Percentiles rank a stretch among this genome's conserved stretches.
Evolutionary conservation across 2,797 vertebrate species (phyloP).

Genomic region (Apogon hyalosoma): DNA sequence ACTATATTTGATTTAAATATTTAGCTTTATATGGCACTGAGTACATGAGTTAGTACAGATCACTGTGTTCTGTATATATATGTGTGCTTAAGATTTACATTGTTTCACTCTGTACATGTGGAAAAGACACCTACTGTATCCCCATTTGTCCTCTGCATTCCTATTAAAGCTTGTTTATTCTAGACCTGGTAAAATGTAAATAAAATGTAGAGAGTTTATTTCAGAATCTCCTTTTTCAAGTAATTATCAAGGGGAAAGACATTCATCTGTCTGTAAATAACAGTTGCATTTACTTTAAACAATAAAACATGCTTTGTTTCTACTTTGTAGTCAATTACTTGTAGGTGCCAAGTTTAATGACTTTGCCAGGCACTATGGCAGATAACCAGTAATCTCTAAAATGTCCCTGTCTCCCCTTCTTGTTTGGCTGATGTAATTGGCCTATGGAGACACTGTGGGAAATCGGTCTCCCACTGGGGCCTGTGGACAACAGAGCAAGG

Average conservation of each 20-base stretch:
- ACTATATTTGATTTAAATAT: conserved; percentile 39
- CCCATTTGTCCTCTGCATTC: too few relatives aligned
- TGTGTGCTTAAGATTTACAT: too few relatives aligned
- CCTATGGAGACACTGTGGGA: background rate
- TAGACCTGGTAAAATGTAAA: too few relatives aligned
- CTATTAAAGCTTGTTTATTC: too few relatives aligned
- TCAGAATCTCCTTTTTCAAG: too few relatives aligned
- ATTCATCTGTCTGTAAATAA: background rate
- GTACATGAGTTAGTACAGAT: background rate
- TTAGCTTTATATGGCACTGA: conserved; percentile 17
- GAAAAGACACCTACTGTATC: too few relatives aligned
- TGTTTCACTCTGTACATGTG: too few relatives aligned
- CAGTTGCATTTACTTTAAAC: conserved; percentile 1
- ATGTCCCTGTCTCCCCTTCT: background rate
- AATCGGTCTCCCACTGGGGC: background rate
- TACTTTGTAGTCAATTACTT: background rate
- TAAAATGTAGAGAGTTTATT: too few relatives aligned
- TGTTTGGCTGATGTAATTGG: conserved; percentile 13
- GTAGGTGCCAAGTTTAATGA: background rate
- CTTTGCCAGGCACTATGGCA: background rate
- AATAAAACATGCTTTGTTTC: background rate
- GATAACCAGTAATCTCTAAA: background rate
- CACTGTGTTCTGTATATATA: background rate
- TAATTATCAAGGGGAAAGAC: too few relatives aligned
- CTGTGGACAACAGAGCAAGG: background rate